A percentile compares a stretch with the other conserved stretches of the same genome.
phyloP scores from a whole-genome alignment of 2,113 vertebrate species.

The Dipodomys ordii region DNA sequence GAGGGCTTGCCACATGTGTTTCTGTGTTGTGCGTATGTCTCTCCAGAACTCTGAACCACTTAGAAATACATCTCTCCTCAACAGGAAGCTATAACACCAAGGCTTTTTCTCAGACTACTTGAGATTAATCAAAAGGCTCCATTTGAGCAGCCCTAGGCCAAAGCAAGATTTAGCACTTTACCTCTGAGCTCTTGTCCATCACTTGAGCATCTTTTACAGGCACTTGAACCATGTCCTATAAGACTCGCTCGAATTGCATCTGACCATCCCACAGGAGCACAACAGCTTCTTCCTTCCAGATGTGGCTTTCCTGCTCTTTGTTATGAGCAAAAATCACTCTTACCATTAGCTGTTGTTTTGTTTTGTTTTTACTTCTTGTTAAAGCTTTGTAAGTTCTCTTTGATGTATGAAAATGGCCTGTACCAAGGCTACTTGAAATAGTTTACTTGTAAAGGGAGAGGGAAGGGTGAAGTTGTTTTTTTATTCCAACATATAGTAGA shows the following conservation, averaged over 20 bases:
- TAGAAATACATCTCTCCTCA: slow-evolving; percentile 64
- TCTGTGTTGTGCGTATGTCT: slow-evolving; percentile 59
- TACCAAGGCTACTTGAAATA: slow-evolving; percentile 45
- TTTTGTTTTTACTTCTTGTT: slow-evolving; percentile 40
- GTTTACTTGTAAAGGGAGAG: slow-evolving; percentile 42
- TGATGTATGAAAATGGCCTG: background rate
- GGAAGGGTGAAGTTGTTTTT: background rate
- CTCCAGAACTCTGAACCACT: slow-evolving; percentile 70
- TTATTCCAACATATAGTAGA: background rate
- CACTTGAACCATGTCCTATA: slow-evolving; percentile 40
- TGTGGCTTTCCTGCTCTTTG: background rate
- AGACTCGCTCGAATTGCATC: background rate
- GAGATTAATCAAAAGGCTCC: slow-evolving; percentile 77
- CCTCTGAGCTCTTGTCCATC: background rate
- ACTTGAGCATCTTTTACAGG: slow-evolving; percentile 32
- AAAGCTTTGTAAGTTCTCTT: slow-evolving; percentile 11
- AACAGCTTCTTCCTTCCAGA: background rate
- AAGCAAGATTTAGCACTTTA: slow-evolving; percentile 50
- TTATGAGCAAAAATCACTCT: slow-evolving; percentile 58
- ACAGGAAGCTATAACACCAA: slow-evolving; percentile 52
- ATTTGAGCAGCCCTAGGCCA: slow-evolving; percentile 61
- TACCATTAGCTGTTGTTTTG: background rate
- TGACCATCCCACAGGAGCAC: background rate
- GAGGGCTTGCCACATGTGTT: slow-evolving; percentile 75
- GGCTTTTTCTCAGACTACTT: slow-evolving; percentile 75